These are phyloP conservation scores for Chrysomela aeneicollis DNA, from an alignment of 2,888 invertebrate genomes.

Conservation along the genomic window DNA sequence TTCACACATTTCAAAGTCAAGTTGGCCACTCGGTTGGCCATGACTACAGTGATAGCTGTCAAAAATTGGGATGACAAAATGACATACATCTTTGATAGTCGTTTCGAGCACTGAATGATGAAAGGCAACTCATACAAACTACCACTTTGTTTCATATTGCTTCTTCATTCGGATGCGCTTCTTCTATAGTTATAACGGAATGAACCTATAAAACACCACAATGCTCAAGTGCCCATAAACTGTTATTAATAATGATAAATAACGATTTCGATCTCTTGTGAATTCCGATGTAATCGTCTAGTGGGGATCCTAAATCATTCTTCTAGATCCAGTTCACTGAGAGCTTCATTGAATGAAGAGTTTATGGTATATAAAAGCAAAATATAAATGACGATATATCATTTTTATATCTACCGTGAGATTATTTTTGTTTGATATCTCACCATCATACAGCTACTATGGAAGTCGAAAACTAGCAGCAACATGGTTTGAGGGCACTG, in stretches of 20 bases:
- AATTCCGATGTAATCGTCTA: constrained; percentile 29
- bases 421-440: neutral
- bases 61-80: no score
- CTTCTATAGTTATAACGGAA: neutral
- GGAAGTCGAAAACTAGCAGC: neutral
- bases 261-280: constrained; percentile 28
- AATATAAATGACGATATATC: neutral
- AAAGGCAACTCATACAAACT: no score
- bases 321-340: neutral
- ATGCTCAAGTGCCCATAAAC: constrained; percentile 25
- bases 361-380: neutral
- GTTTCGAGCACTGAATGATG: no score
- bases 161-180: no score
- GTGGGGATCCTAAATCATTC: neutral
- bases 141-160: no score
- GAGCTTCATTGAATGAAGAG: neutral
- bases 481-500: no score
- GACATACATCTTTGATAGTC: no score
- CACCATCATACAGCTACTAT: neutral
- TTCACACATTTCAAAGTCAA: no score
- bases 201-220: constrained; percentile 8
- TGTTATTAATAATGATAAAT: constrained; percentile 35
- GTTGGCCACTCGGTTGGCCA: no score
- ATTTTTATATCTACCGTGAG: neutral
- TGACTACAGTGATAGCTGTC: no score